Conservation (phyloP, 2,888 invertebrate species). For the Drosophila paucipuncta region DNA sequence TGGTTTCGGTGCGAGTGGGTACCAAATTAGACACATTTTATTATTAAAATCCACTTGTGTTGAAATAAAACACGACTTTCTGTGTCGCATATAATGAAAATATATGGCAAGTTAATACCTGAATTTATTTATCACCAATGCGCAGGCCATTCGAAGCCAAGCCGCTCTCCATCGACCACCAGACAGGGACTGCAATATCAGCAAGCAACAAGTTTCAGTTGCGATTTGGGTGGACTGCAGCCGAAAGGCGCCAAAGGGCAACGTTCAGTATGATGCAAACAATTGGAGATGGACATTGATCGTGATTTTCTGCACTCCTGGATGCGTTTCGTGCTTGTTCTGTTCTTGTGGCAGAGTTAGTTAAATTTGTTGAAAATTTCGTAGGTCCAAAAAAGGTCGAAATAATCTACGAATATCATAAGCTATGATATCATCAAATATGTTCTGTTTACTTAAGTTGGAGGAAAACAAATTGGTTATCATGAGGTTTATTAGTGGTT, state of each 20-base stretch:
- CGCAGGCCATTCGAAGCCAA: constrained; percentile 46
- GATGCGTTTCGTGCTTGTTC: background rate
- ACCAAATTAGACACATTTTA: constrained; percentile 84
- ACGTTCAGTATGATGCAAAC: constrained; percentile 8
- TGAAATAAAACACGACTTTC: constrained; percentile 85
- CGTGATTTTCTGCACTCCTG: background rate
- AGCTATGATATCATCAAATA: background rate
- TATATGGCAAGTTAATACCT: constrained; percentile 85
- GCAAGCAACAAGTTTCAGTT: constrained; percentile 37
- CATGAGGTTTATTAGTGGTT: background rate
- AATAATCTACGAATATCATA: background rate
- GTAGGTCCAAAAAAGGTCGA: background rate
- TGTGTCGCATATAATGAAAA: constrained; percentile 85
- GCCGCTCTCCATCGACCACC: constrained; percentile 11
- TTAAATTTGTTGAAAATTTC: background rate
- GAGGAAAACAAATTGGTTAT: too few relatives aligned
- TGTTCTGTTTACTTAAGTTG: background rate
- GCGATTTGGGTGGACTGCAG: constrained; percentile 1
- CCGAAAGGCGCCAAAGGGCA: constrained; percentile 41
- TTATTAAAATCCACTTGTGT: constrained; percentile 85
- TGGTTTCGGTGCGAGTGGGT: constrained; percentile 60
- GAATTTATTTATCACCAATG: constrained; percentile 84
- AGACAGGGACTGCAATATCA: constrained; percentile 2
- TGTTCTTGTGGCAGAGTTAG: background rate
- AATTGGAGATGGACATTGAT: constrained; percentile 27